Base-by-base conservation (phyloP, 2,113 vertebrate species). In the Isichthys henryi region DNA sequence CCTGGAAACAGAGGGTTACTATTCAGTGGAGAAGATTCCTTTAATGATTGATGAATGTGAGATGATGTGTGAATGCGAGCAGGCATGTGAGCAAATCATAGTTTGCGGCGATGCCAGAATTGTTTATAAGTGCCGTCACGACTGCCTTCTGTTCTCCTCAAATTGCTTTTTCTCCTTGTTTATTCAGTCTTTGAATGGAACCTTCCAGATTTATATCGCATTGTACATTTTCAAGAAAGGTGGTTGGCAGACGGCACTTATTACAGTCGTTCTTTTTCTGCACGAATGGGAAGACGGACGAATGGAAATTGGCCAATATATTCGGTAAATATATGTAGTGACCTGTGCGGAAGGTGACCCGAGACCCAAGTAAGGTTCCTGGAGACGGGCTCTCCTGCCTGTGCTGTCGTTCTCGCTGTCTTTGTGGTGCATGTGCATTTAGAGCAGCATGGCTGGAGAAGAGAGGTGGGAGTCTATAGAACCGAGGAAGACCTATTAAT, bases 361-460 rank as follows among this genome's bases (percentile, higher is more conserved):
- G 21, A 45, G 87, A 9, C 5, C 56, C 49, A 21, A 15, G 87
- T 66, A 10, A 66, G 35, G 45, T 19, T 43, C 31, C 87, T 4
- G 4, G 87, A 45, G 35, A 88, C 21, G 0, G 53, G 31, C 19
- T 2, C 19, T 66, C 83, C 35, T 66, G 52, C 39, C 1, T 6
- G 35, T 19, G 27, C 27, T 87, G 5, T 46, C 23, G 19, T 53
- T 92, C 91, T 90, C 92, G 90, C 91, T 23, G 58, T 74, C 56
- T 21, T 84, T 93, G 91, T 90, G 87, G 95, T 93, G 93, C 94
- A 90, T 94, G 93, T 95, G 95, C 92, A 17, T 94, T 93, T 91
- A 94, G 92, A 93, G 91, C 94, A 94, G 95, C 92, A 62, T 91
- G 93, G 92, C 91, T 91, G 93, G 94, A 93, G 93, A 93, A 93